These are phyloP conservation scores for Pygathrix nemaeus DNA, from an alignment of 2,113 vertebrate genomes.

Conservation along the genomic window DNA sequence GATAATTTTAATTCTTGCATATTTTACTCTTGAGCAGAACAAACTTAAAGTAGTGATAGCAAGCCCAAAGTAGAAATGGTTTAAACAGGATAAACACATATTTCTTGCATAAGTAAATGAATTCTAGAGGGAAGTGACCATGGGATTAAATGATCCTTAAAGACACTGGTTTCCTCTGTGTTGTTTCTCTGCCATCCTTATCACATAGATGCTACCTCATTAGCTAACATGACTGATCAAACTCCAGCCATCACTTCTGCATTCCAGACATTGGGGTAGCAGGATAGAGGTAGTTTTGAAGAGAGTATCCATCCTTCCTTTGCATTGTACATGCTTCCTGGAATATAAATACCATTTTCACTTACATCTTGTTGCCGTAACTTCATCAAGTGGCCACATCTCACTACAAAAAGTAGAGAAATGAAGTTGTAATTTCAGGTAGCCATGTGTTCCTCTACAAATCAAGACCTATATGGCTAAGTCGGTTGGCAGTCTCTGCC, in stretches of 20 bases:
- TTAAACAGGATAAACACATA: background rate
- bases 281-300: background rate
- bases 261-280: no score
- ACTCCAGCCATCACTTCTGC: background rate
- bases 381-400: background rate
- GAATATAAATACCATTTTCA: background rate
- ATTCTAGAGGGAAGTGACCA: background rate
- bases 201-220: background rate
- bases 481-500: background rate
- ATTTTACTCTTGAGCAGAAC: conserved; percentile 3
- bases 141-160: background rate
- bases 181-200: background rate
- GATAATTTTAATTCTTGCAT: background rate
- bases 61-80: background rate
- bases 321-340: background rate
- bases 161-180: background rate
- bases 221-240: background rate
- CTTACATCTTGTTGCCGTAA: background rate
- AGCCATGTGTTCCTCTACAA: background rate
- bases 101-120: background rate
- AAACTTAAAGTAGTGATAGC: background rate
- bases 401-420: background rate
- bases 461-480: background rate
- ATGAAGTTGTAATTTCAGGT: background rate
- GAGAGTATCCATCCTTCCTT: background rate